A percentile compares a stretch with the other conserved stretches of the same genome.
Conservation (phyloP, 2,888 invertebrate species). For the Caenorhabditis sulstoni region DNA sequence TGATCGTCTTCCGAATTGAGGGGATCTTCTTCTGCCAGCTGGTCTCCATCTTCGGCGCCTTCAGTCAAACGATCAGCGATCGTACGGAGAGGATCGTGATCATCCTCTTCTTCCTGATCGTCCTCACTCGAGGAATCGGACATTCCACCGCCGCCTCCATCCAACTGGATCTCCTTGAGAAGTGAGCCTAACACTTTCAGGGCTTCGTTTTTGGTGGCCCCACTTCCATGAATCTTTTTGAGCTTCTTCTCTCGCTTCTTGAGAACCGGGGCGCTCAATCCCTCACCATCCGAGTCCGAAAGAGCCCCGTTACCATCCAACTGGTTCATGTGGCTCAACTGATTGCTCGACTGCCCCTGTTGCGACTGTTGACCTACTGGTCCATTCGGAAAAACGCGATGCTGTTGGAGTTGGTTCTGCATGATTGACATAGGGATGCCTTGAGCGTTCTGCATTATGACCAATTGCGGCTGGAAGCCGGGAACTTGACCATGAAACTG, state of each 20-base stretch:
- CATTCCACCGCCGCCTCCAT: slow-evolving; percentile 75
- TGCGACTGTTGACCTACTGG: slow-evolving; percentile 46
- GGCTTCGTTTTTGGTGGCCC: slow-evolving; percentile 56
- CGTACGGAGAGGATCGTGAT: slow-evolving; percentile 70
- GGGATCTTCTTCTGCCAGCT: slow-evolving; percentile 75
- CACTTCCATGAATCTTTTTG: slow-evolving; percentile 32
- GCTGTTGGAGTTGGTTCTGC: slow-evolving; percentile 13
- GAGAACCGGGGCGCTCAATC: slow-evolving; percentile 11
- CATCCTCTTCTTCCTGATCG: slow-evolving; percentile 70
- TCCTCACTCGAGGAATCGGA: slow-evolving; percentile 73
- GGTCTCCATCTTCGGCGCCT: slow-evolving; percentile 65
- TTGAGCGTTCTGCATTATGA: slow-evolving; percentile 42
- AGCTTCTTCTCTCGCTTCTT: slow-evolving; percentile 17
- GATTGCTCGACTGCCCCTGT: slow-evolving; percentile 34
- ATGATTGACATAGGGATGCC: slow-evolving; percentile 25
- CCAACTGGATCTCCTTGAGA: slow-evolving; percentile 65
- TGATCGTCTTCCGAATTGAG: slow-evolving; percentile 79
- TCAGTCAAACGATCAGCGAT: slow-evolving; percentile 68
- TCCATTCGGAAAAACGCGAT: slow-evolving; percentile 28
- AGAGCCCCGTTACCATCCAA: slow-evolving; percentile 68
- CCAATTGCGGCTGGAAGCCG: neutral
- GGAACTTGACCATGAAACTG: slow-evolving; percentile 30
- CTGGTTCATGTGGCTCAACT: slow-evolving; percentile 65
- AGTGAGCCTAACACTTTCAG: slow-evolving; percentile 54
- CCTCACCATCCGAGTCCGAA: slow-evolving; percentile 16